Base-by-base conservation (phyloP, 2,113 vertebrate species). In the Toxostoma redivivum region DNA sequence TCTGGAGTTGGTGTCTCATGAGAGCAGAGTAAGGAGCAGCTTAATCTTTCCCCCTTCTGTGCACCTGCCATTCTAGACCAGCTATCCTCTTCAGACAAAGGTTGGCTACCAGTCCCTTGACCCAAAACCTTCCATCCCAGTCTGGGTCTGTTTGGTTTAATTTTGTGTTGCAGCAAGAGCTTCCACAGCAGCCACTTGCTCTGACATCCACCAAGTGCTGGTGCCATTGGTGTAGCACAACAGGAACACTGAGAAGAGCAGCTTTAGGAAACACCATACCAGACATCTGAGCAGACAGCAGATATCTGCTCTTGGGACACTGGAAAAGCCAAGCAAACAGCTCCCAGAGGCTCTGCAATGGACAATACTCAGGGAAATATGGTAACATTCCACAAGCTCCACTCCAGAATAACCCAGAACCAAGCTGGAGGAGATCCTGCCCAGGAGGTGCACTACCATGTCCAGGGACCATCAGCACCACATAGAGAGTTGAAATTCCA, bases 141-240 rank as follows among this genome's bases (percentile, higher is more conserved):
- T 30, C 44, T 31, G 10, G 15, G 15, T 16, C 84, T 11, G 1
- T 25, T 57, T 30, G 17, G 31, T 44, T 78, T 16, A 40, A 47
- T 38, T 44, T 15, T 9, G 18, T 31, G 48, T 20, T 10, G 4
- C 73, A 79, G 31, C 17, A 61, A 25, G 23, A 56, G 22, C n/a
- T 58, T 3, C 12, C 9, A 25, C 53, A 15, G 24, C 65, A 87
- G 57, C 61, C 79, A 50, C 58, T 5, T 72, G 37, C 58, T 51
- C 30, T 7, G 23, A 57, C 56, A 70, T 16, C 35, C 60, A 50
- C 16, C 0, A 0, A 44, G 51, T 0, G 0, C 50, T 31, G 58
- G 11, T 19, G 28, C 21, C 27, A 19, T 5, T 0, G 0, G 33
- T 42, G 35, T 37, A 15, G 53, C 27, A 84, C 58, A 73, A 61